Base-by-base conservation (phyloP, 1,140 invertebrate genomes). In the Dendrolimus kikuchii region DNA sequence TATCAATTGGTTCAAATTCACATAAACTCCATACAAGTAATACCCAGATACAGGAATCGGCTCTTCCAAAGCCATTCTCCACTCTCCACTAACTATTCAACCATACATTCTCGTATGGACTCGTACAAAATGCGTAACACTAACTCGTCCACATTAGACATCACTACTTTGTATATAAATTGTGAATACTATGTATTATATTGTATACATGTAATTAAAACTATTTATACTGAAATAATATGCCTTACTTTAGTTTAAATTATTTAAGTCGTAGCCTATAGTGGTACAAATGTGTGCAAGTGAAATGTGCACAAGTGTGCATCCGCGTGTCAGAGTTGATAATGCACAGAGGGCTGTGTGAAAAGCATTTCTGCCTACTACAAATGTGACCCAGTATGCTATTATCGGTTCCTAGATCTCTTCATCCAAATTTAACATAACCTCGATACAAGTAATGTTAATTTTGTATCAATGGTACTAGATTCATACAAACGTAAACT, bases 131-230 rank as follows among this genome's bases (percentile, higher is more conserved):
- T 76, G 71, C 78, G 77, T 70, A 80, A 56, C 74, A 63, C 61
- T 49, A 39, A 49, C 8, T 39, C n/a, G 23, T 77, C 71, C 63
- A 70, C 71, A 79, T 79, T 78, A 82, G 69, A 65, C 70, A 71
- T 67, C 60, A 69, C 74, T 74, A 81, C 79, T 82, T 78, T 83
- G 78, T 83, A 71, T 74, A 83, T 78, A 82, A 66, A 76, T 70
- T 71, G 44, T 63, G 57, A 64, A 62, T 59, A 60, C 59, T 66
- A 70, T 82, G 73, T 85, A 84, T 51, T 70, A 76, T 77, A 78
- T 74, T 74, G 23, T n/a, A n/a, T n/a, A 48, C 37, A 4, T 81
- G 74, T 83, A 81, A 80, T 75, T 23, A 23, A 68, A 74, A 70
- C 57, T 80, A 84, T 83, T 80, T 80, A 79, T 84, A 81, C 76